Evolutionary conservation across 2,888 invertebrate genomes (phyloP).

Genomic region (Blera fallax): DNA sequence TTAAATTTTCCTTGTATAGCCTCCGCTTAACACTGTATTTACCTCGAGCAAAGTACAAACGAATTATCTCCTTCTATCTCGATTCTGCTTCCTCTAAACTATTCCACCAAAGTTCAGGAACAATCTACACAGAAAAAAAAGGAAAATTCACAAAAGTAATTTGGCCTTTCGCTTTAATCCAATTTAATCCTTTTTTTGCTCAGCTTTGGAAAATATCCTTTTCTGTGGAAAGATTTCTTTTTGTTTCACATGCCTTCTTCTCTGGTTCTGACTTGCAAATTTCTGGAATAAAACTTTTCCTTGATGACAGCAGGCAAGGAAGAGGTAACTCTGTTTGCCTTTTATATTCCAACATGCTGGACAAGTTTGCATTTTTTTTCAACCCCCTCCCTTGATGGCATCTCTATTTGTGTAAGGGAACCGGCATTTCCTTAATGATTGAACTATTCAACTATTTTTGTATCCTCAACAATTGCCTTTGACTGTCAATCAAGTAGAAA

Average conservation of each 20-base stretch:
- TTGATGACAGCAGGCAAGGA: background rate
- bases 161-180: conserved; percentile 21
- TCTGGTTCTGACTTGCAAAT: background rate
- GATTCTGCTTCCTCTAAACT: background rate
- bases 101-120: background rate
- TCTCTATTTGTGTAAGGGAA: background rate
- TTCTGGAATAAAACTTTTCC: conserved; percentile 10
- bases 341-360: background rate
- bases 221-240: background rate
- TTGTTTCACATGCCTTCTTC: background rate
- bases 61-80: background rate
- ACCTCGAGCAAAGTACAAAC: background rate
- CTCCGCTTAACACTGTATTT: background rate
- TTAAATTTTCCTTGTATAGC: background rate
- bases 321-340: background rate
- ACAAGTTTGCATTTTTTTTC: no score
- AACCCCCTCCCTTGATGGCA: background rate
- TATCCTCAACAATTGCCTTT: background rate
- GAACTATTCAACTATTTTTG: background rate
- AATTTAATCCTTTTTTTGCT: conserved; percentile 28
- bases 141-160: conserved; percentile 20
- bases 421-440: background rate
- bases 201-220: background rate
- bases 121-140: background rate
- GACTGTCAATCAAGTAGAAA: conserved; percentile 15